Conservation (phyloP, 1,140 invertebrate genomes). For the Leptopilina boulardi region DNA sequence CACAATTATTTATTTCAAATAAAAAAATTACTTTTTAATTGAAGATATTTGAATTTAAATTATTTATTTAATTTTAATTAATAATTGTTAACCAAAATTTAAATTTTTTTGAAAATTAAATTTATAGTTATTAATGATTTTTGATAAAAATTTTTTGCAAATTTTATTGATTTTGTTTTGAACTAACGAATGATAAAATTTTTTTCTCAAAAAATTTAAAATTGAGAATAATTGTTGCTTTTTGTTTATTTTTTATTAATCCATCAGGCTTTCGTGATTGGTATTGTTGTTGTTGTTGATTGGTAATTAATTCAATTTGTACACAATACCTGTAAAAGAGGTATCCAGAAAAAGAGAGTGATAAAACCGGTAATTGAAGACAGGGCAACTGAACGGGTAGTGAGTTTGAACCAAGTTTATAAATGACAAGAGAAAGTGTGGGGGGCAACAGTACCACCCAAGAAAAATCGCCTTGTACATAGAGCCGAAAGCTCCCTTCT, state of each 20-base stretch:
- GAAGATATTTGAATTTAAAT: too few relatives aligned
- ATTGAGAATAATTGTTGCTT: background rate
- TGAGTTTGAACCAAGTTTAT: conserved; percentile 62
- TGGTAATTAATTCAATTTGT: conserved; percentile 18
- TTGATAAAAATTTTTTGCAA: too few relatives aligned
- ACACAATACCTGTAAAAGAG: conserved; percentile 26
- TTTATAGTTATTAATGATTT: too few relatives aligned
- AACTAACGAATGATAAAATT: too few relatives aligned
- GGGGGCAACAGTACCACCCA: conserved; percentile 44
- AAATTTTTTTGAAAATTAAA: too few relatives aligned
- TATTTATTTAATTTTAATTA: too few relatives aligned
- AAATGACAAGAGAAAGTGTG: conserved; percentile 65
- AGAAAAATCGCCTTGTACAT: conserved; percentile 38
- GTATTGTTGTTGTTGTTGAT: background rate
- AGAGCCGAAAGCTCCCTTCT: conserved; percentile 42
- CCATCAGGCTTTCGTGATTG: background rate
- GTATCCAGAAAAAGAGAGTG: conserved; percentile 35
- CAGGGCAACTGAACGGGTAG: conserved; percentile 60
- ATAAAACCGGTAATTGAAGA: conserved; percentile 56
- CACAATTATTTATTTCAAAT: too few relatives aligned
- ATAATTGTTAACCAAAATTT: too few relatives aligned
- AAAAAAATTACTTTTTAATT: too few relatives aligned
- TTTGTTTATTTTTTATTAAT: background rate
- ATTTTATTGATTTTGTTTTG: too few relatives aligned
- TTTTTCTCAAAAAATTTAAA: too few relatives aligned